phyloP scores from a whole-genome alignment of 2,888 invertebrate genomes.

The Agrilus mali region DNA sequence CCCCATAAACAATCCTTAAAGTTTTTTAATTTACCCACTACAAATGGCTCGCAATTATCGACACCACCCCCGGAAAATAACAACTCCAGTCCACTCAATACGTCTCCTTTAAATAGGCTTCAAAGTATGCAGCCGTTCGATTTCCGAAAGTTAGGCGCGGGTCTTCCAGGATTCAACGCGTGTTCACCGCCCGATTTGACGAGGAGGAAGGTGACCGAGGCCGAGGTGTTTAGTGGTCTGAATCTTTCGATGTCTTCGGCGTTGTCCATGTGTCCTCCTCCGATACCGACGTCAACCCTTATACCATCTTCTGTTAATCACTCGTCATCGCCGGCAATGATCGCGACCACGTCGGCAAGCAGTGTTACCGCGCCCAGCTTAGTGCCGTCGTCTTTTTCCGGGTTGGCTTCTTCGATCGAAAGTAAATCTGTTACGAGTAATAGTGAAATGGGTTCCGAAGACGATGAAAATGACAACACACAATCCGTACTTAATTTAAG shows the following conservation, averaged over 20 bases:
- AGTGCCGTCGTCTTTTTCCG: constrained; percentile 49
- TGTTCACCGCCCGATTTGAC: constrained; percentile 28
- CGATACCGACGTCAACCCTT: constrained; percentile 45
- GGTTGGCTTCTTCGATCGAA: constrained; percentile 44
- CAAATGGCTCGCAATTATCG: constrained; percentile 41
- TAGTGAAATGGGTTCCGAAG: constrained; percentile 38
- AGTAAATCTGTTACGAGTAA: constrained; percentile 37
- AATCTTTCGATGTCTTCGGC: constrained; percentile 45
- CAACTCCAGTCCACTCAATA: constrained; percentile 45
- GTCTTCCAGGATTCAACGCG: constrained; percentile 43
- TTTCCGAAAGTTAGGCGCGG: constrained; percentile 65
- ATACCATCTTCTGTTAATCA: constrained; percentile 29
- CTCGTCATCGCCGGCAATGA: constrained; percentile 52
- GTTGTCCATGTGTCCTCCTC: constrained; percentile 49
- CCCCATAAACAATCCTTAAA: constrained; percentile 34
- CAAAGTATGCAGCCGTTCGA: constrained; percentile 96
- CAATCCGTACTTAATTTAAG: constrained; percentile 53
- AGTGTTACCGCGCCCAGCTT: constrained; percentile 43
- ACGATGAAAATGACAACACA: constrained; percentile 46
- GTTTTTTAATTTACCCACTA: constrained; percentile 35
- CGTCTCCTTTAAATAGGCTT: constrained; percentile 73
- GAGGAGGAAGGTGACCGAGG: constrained; percentile 41
- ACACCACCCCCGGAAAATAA: constrained; percentile 41
- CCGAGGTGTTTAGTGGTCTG: constrained; percentile 40
- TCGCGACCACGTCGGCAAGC: constrained; percentile 34